These are phyloP conservation scores for Gallinago undulata DNA, from an alignment of 2,113 vertebrate genomes.

Conservation along the genomic window DNA sequence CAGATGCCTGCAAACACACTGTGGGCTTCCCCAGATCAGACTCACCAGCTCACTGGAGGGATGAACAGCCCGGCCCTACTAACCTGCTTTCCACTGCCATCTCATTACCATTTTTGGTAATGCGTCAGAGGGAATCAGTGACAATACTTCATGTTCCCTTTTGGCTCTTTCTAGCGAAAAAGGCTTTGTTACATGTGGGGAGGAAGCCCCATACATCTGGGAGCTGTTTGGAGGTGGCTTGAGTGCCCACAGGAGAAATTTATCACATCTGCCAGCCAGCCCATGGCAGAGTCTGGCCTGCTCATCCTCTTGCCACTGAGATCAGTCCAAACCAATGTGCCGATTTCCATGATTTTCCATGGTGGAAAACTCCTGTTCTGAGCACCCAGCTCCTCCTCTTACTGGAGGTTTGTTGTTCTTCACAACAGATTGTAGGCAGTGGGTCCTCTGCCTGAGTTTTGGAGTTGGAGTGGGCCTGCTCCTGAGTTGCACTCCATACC, in stretches of 20 bases:
- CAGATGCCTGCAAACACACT: background rate
- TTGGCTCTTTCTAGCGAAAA: background rate
- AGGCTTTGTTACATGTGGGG: accelerated
- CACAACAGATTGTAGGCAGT: background rate
- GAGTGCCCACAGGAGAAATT: accelerated
- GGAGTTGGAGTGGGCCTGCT: background rate
- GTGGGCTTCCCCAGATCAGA: background rate
- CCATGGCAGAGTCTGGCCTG: background rate
- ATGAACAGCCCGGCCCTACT: accelerated
- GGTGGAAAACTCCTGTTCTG: background rate
- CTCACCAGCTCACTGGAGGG: background rate
- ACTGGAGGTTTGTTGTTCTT: background rate
- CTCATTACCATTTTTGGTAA: background rate
- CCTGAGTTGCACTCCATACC: background rate
- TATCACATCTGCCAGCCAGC: background rate
- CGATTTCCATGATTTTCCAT: background rate
- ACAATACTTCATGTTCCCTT: background rate
- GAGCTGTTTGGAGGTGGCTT: background rate
- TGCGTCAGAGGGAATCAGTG: background rate
- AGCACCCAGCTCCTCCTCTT: accelerated
- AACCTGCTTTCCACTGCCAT: background rate
- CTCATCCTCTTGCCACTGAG: background rate
- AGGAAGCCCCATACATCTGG: background rate
- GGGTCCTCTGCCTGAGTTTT: background rate
- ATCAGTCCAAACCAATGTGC: accelerated